Percentiles rank a stretch among this genome's conserved stretches.
phyloP scores from a whole-genome alignment of 2,797 vertebrate species.

The Lagorchestes hirsutus region DNA sequence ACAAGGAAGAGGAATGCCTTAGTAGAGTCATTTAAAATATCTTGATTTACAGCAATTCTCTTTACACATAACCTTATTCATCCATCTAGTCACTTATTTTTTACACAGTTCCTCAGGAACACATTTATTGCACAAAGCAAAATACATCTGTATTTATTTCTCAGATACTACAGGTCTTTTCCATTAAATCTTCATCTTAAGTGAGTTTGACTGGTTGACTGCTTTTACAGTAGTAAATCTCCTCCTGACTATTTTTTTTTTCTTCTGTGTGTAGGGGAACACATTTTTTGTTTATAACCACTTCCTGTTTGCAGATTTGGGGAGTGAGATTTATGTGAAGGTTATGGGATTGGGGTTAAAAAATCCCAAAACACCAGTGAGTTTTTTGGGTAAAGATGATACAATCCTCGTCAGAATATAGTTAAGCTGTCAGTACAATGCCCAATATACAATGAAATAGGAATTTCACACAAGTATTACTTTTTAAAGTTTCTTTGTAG shows the following conservation, averaged over 20 bases:
- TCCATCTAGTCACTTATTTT: slow-evolving; percentile 25
- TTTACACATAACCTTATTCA: slow-evolving; percentile 41
- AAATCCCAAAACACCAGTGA: not conserved
- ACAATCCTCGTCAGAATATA: not conserved
- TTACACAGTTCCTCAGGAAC: slow-evolving; percentile 44
- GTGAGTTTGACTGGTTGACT: slow-evolving; percentile 50
- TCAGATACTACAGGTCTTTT: slow-evolving; percentile 22
- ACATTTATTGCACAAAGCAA: slow-evolving; percentile 31
- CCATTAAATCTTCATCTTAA: slow-evolving; percentile 58
- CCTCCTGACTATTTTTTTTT: not conserved
- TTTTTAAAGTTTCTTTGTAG: slow-evolving; percentile 57
- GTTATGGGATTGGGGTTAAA: slow-evolving; percentile 45
- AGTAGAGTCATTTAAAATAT: slow-evolving; percentile 12
- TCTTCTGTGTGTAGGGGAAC: not conserved
- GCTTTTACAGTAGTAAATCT: slow-evolving; percentile 37
- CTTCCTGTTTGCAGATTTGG: slow-evolving; percentile 59
- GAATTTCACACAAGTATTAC: slow-evolving; percentile 61
- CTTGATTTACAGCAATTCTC: slow-evolving; percentile 49
- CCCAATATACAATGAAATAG: slow-evolving; percentile 22
- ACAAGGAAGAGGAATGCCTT: not conserved
- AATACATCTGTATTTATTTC: slow-evolving; percentile 18
- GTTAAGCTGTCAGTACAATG: not conserved
- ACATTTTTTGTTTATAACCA: slow-evolving; percentile 31
- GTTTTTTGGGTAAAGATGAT: not conserved
- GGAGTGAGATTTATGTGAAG: slow-evolving; percentile 44